A percentile compares a stretch with the other conserved stretches of the same genome.
Evolutionary conservation across 2,888 invertebrate genomes (phyloP).

Genomic region (Lordiphosa fenestrarum): DNA sequence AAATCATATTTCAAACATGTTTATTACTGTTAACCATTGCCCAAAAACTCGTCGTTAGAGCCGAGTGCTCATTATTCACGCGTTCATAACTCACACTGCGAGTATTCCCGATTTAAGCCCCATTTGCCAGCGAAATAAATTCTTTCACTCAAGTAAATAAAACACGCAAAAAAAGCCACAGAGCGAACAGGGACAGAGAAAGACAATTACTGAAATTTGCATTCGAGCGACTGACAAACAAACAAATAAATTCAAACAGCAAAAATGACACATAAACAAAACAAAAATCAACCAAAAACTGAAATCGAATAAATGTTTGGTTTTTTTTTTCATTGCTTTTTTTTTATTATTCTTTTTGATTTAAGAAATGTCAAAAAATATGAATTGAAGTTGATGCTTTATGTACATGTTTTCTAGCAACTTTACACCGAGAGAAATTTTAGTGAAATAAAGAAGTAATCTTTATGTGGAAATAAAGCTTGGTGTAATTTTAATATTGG

Average conservation of each 20-base stretch:
- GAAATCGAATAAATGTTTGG: slow-evolving; percentile 44
- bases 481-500: too few species aligned
- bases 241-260: slow-evolving; percentile 71
- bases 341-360: slow-evolving; percentile 53
- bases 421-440: slow-evolving; percentile 41
- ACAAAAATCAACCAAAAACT: slow-evolving; percentile 25
- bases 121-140: slow-evolving; percentile 57
- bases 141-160: slow-evolving; percentile 57
- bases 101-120: slow-evolving; percentile 43
- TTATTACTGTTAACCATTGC: not conserved
- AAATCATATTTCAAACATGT: slow-evolving; percentile 1
- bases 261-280: slow-evolving; percentile 60
- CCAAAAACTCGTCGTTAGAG: slow-evolving; percentile 17
- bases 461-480: too few species aligned
- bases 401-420: slow-evolving; percentile 48
- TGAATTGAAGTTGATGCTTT: slow-evolving; percentile 56
- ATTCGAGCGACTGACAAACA: slow-evolving; percentile 63
- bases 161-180: slow-evolving; percentile 13
- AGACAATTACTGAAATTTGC: slow-evolving; percentile 69
- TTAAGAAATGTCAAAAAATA: slow-evolving; percentile 67
- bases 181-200: slow-evolving; percentile 14
- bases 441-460: too few species aligned
- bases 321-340: too few species aligned
- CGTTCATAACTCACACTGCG: slow-evolving; percentile 40
- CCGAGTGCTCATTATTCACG: slow-evolving; percentile 39